Evolutionary conservation across 2,888 invertebrate genomes (phyloP).

Genomic region (Pyrocoelia pectoralis): DNA sequence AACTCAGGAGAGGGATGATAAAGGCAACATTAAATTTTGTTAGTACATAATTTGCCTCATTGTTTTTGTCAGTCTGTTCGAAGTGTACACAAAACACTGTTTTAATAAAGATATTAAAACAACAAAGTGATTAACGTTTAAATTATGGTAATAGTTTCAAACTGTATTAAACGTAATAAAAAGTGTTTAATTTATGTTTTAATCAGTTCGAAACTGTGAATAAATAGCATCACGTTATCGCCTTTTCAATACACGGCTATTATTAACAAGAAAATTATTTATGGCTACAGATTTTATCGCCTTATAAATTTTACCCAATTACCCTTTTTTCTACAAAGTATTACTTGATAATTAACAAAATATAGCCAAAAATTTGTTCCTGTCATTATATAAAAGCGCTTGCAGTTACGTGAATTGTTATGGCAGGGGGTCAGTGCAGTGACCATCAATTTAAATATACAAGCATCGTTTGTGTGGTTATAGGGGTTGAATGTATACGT

Average conservation of each 20-base stretch:
- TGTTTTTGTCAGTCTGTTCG: not conserved
- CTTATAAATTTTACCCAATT: slow-evolving; percentile 9
- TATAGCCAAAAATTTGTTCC: not conserved
- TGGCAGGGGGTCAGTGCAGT: slow-evolving; percentile 22
- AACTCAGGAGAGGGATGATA: too few species aligned
- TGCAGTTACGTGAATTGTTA: slow-evolving; percentile 11
- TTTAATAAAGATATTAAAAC: slow-evolving; percentile 12
- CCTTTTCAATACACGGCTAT: slow-evolving; percentile 5
- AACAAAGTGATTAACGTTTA: slow-evolving; percentile 13
- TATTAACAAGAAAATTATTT: slow-evolving; percentile 8
- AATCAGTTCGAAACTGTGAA: slow-evolving; percentile 15
- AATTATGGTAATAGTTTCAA: slow-evolving; percentile 16
- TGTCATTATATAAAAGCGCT: not conserved
- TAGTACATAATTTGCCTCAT: not conserved
- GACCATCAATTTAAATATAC: slow-evolving; percentile 14
- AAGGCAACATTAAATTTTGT: too few species aligned
- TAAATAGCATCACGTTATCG: slow-evolving; percentile 14
- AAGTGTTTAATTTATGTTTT: slow-evolving; percentile 21
- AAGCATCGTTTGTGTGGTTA: slow-evolving; percentile 13
- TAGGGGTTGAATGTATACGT: slow-evolving; percentile 28
- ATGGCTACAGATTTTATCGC: not conserved
- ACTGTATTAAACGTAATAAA: not conserved
- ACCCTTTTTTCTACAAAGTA: not conserved
- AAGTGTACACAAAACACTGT: slow-evolving; percentile 2
- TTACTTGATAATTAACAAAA: slow-evolving; percentile 5